Percentiles rank a stretch among this genome's conserved stretches.
Conservation (phyloP, 1,140 invertebrate species). For the Grapholita molesta region DNA sequence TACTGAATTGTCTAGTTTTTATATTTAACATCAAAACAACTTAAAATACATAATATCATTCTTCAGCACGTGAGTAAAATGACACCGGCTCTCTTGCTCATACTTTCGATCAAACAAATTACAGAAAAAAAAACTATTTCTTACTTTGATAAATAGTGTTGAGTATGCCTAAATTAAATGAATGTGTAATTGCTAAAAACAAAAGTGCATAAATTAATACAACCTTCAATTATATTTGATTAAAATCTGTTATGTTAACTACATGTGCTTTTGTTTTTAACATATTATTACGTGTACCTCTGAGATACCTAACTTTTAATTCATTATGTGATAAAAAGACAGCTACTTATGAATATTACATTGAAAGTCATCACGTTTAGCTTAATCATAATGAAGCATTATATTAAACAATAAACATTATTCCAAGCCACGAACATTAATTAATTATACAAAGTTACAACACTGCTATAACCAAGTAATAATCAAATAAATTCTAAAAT, state of each 20-base stretch:
- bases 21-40: neutral
- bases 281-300: neutral
- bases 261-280: neutral
- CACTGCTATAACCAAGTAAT: constrained; percentile 1
- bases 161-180: constrained; percentile 2
- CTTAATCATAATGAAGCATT: neutral
- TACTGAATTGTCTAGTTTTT: neutral
- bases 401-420: neutral
- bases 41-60: constrained; percentile 17
- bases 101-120: neutral
- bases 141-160: neutral
- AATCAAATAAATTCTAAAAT: neutral
- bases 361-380: constrained; percentile 9
- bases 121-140: neutral
- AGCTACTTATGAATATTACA: neutral
- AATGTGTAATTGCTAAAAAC: neutral
- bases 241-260: neutral
- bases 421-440: constrained; percentile 12
- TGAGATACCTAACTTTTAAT: neutral
- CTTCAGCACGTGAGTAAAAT: neutral
- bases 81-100: neutral
- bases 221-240: neutral
- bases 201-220: neutral
- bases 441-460: constrained; percentile 2
- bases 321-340: neutral